Base-by-base conservation (phyloP, 92 coral and sea anemone genomes). In the Porites lobata region DNA sequence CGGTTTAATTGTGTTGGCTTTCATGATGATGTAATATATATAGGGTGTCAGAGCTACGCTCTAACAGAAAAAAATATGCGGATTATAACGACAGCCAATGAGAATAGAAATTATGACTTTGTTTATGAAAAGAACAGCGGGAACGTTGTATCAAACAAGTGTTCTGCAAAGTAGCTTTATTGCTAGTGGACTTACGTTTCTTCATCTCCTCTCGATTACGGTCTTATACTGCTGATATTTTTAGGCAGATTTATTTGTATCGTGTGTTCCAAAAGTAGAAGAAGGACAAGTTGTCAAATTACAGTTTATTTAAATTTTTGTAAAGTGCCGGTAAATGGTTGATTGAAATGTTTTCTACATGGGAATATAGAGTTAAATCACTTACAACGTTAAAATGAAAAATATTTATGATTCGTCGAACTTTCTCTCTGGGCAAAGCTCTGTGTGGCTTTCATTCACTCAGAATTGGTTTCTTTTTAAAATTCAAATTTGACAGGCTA, bases 401-500 rank as follows among this genome's bases (percentile, higher is more conserved):
- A 57, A 22, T 38, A 80, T 66, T 70, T 57, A 68, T 77, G 72
- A 22, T 63, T 82, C 86, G 86, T 14, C 19, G 59, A 52, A 70
- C 69, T 59, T n/a, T 22, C 58, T 15, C n/a, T 69, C 9, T 19
- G 47, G 71, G 57, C 69, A 69, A 70, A 70, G 69, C 57, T 9
- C 9, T 82, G 9, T 24, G 13, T 29, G n/a, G 57, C 57, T 26
- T 22, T 13, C 29, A 21, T 57, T 71, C 78, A 43, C 78, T 11
- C 8, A 50, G 47, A 70, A 18, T 70, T 4, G 29, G 38, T 70
- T 70, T 61, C 57, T 21, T 22, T 59, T 38, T 38, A 38, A 38
- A 69, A 82, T 82, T 82, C 57, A 69, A 56, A 82, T 69, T 58
- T 82, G 78, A 82, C 78, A 65, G 51, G 76, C 76, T 69, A 81